Base-by-base conservation (phyloP, 2,797 vertebrate species). In the Sebastolobus alascanus region DNA sequence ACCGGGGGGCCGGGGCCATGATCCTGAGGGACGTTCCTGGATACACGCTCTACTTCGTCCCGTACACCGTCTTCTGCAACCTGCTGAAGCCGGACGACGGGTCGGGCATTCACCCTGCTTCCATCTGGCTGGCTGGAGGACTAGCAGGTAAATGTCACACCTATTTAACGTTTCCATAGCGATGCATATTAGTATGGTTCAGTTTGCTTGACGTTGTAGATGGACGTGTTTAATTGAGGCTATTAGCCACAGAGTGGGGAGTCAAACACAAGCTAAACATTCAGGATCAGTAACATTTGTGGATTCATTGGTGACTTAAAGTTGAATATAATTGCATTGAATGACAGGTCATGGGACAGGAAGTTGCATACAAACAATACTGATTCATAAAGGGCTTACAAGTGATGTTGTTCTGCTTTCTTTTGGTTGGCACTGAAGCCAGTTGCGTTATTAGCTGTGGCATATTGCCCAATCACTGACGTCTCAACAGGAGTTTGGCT, bases 41-140 rank as follows among this genome's bases (percentile, higher is more conserved):
- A 1, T 99, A 99, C 79, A 93, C 95, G 2, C 94, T 98, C 73
- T 99, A 99, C 91, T 99, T 99, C 86, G 94, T 98, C 82, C 98
- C 98, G 0, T 99, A 99, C 7, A 87, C 93, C 1, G 54, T 97
- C 46, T 89, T 99, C 85, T 97, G 96, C 54, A 84, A 95, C 77
- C 96, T 97, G 96, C 87, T 98, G 85, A 97, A 89, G 4, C 95
- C 97, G 0, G 96, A 97, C 0, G 56, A 85, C 82, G 83, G 68
- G 1, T 46, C 94, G 1, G 90, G 89, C 46, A 96, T 96, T 4
- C 95, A 95, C 66, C 94, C 95, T 0, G 95, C 87, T 61, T 94
- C 95, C 6, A 95, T 99, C 86, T 98, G 97, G 96, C 84, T 99
- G 60, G 97, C 99, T 0, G 99, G 99, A 1, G 98, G 99, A 31